Base-by-base conservation (phyloP, 2,113 vertebrate genomes). In the Pristiophorus japonicus region DNA sequence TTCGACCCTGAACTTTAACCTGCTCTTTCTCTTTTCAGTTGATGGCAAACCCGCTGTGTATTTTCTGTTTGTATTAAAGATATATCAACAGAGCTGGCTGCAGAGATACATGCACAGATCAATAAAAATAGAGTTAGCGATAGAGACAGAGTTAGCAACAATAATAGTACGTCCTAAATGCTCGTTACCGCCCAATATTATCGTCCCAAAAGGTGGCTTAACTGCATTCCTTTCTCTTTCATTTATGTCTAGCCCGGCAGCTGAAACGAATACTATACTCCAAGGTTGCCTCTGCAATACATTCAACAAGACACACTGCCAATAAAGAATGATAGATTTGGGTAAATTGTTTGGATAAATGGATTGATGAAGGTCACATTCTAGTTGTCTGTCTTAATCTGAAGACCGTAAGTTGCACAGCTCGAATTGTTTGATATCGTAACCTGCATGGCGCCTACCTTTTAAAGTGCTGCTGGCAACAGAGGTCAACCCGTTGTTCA, bases 331-430 rank as follows among this genome's bases (percentile, higher is more conserved):
- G 93, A 94, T 70, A 70, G 65, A 70, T 94, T 70, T 70, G 18
- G 27, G 34, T 24, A 70, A 94, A 94, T 94, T 70, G 24, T 47
- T 70, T 67, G 65, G 42, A 70, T 94, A 94, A 94, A 47, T 51
- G 65, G 38, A 47, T 94, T 70, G 59, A 63, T 63, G 88, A 92
- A 92, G 88, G 88, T 92, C 88, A 94, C 42, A 94, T 73, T 67
- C 66, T 14, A 14, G 24, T 70, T 67, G 93, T 94, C 66, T 47
- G 66, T 94, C 66, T 73, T 70, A 94, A 70, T 92, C 8, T 3
- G 14, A 63, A 63, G 59, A 92, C 62, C 34, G n/a, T 63, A 55
- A 34, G 10, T 24, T 94, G 65, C 22, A 34, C 24, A 47, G 45
- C 42, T 34, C 30, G 42, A 94, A 51, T 30, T n/a, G 55, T 90